These are phyloP conservation scores for Euwallacea similis DNA, from an alignment of 1,140 invertebrate genomes.

Conservation along the genomic window DNA sequence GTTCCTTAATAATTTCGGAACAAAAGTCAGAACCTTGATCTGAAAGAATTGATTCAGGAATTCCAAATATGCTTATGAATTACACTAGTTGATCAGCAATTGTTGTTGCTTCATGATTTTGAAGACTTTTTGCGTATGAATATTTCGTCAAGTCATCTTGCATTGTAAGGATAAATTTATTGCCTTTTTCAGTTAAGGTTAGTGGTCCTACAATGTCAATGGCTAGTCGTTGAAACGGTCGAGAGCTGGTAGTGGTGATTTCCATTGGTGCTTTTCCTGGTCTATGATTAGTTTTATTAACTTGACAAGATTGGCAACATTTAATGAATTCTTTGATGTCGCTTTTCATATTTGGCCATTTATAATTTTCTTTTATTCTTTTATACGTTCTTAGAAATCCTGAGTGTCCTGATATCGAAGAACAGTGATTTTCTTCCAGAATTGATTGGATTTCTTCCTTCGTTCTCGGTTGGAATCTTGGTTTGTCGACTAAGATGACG, in stretches of 20 bases:
- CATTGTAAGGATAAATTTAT: conserved; percentile 12
- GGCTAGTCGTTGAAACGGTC: neutral
- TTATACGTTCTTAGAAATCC: neutral
- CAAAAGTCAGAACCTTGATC: no score
- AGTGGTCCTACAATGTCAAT: neutral
- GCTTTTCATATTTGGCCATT: neutral
- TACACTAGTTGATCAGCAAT: no score
- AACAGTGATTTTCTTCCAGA: conserved; percentile 41
- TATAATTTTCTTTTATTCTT: neutral
- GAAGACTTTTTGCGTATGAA: no score
- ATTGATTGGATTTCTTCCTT: neutral
- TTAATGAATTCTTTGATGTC: neutral
- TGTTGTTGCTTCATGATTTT: no score
- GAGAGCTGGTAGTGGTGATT: neutral
- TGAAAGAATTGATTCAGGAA: no score
- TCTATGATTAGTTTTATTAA: neutral
- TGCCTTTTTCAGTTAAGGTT: conserved; percentile 21
- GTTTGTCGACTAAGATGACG: conserved; percentile 4
- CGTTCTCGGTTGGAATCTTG: neutral
- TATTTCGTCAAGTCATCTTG: no score
- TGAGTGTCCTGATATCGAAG: neutral
- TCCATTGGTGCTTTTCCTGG: neutral
- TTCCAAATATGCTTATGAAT: no score
- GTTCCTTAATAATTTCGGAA: neutral
- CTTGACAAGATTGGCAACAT: neutral